These are phyloP conservation scores for Cynoglossus semilaevis DNA, from an alignment of 2,113 vertebrate species.

Conservation along the genomic window DNA sequence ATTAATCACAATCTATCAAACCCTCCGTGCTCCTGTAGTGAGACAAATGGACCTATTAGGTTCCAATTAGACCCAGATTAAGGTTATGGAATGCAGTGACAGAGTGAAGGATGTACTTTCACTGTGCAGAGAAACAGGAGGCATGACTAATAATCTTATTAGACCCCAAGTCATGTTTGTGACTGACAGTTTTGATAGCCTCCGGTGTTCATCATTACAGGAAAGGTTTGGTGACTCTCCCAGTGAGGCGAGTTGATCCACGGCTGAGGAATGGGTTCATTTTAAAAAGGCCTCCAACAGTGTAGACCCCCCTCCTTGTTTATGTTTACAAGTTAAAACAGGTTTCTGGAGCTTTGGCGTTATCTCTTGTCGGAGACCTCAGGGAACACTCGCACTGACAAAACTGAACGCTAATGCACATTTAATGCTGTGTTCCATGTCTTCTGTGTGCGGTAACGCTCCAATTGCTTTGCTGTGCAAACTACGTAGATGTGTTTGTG, in stretches of 20 bases:
- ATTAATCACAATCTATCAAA: conserved; percentile 49
- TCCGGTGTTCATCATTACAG: conserved; percentile 31
- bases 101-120: conserved; percentile 60
- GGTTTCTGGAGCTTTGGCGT: background rate
- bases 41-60: conserved; percentile 69
- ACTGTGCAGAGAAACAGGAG: conserved; percentile 40
- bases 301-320: background rate
- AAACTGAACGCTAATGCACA: conserved; percentile 1
- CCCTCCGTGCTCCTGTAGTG: conserved; percentile 42
- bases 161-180: conserved; percentile 25
- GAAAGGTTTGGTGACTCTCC: conserved; percentile 20
- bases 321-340: conserved; percentile 11
- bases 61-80: conserved; percentile 65
- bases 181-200: conserved; percentile 48
- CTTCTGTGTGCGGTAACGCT: background rate
- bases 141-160: conserved; percentile 57
- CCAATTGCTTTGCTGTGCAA: background rate
- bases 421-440: conserved; percentile 3
- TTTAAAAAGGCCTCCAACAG: background rate
- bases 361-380: conserved; percentile 2
- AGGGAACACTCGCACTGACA: conserved; percentile 12
- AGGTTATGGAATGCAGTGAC: conserved; percentile 54
- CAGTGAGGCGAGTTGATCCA: conserved; percentile 12
- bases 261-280: conserved; percentile 16
- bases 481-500: background rate